Conservation (phyloP, 2,113 vertebrate species). For the Serilophus lunatus region DNA sequence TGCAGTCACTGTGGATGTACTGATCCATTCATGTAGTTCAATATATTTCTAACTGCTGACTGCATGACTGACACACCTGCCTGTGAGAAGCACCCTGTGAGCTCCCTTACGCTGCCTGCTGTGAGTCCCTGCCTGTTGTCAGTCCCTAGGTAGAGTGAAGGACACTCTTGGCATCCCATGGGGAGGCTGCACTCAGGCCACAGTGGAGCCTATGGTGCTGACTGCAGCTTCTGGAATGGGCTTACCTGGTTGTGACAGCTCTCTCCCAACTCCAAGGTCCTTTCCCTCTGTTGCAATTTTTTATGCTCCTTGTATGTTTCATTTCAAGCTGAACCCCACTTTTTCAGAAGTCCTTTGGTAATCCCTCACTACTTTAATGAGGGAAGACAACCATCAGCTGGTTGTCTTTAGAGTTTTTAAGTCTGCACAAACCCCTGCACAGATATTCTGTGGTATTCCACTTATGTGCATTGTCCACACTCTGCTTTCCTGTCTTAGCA, state of each 20-base stretch:
- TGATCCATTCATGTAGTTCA: rapidly evolving
- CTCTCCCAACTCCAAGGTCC: background rate
- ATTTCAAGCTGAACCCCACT: background rate
- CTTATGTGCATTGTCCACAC: rapidly evolving
- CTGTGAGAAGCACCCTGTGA: background rate
- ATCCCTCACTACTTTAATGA: background rate
- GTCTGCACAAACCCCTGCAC: background rate
- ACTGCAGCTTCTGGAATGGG: background rate
- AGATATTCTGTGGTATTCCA: background rate
- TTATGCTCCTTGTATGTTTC: background rate
- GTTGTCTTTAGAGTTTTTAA: background rate
- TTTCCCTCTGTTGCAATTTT: background rate
- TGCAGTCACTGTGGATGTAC: background rate
- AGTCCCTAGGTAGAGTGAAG: no score
- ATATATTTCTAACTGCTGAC: background rate
- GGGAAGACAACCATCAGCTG: background rate
- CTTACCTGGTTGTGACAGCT: background rate
- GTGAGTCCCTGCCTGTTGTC: rapidly evolving
- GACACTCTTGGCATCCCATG: rapidly evolving
- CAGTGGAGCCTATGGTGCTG: background rate
- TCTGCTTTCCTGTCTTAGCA: background rate
- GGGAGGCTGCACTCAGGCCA: background rate
- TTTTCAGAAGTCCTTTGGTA: background rate
- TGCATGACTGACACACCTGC: background rate
- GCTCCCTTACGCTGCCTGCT: background rate